Conservation (phyloP, 2,888 invertebrate species). For the Polydrusus tereticollis region DNA sequence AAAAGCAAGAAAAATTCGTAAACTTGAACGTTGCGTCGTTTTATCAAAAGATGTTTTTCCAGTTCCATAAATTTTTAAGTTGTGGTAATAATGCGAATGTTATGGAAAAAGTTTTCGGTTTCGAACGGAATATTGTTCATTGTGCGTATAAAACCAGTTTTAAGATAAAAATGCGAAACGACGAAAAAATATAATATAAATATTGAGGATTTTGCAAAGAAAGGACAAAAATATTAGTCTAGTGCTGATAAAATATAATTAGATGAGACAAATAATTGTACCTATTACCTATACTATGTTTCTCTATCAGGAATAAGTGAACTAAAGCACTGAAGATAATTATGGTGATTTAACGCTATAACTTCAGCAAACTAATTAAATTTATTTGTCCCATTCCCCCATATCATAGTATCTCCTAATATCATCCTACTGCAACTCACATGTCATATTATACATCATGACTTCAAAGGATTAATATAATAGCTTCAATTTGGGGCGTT, state of each 20-base stretch:
- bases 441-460: slow-evolving; percentile 18
- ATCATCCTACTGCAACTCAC: slow-evolving; percentile 15
- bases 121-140: slow-evolving; percentile 2
- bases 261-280: too few species aligned
- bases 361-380: not conserved
- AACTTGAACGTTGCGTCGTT: slow-evolving; percentile 15
- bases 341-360: not conserved
- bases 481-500: slow-evolving; percentile 26
- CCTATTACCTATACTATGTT: too few species aligned
- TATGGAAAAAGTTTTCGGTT: slow-evolving; percentile 6
- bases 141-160: slow-evolving; percentile 8
- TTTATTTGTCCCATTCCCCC: not conserved
- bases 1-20: slow-evolving; percentile 2
- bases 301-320: too few species aligned
- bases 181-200: not conserved
- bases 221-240: not conserved
- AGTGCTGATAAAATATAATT: too few species aligned
- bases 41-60: slow-evolving; percentile 50
- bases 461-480: slow-evolving; percentile 35
- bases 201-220: not conserved
- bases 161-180: not conserved
- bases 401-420: slow-evolving; percentile 6
- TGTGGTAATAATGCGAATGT: slow-evolving; percentile 14
- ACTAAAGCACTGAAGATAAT: too few species aligned
- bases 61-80: slow-evolving; percentile 57